Evolutionary conservation across 2,797 vertebrate genomes (phyloP).

Genomic region (Falco columbarius): DNA sequence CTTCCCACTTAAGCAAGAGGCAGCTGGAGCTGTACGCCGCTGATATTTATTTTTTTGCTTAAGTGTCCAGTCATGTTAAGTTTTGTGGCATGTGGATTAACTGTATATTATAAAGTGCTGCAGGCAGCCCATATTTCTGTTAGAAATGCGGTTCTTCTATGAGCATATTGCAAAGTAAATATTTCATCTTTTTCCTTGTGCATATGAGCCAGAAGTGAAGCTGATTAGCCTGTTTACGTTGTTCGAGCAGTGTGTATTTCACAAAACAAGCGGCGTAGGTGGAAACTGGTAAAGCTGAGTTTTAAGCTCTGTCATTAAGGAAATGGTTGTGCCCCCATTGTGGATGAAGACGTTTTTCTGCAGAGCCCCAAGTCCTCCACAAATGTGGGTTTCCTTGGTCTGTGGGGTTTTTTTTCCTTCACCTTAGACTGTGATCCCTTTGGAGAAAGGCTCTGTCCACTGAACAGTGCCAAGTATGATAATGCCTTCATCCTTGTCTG

Average conservation of each 20-base stretch:
- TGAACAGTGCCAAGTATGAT: not conserved
- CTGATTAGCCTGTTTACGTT: not conserved
- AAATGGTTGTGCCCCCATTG: not conserved
- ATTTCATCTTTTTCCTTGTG: not conserved
- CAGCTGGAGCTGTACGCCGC: not conserved
- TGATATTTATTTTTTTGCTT: not conserved
- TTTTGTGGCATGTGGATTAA: not conserved
- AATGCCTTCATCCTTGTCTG: not conserved
- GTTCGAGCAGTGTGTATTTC: not conserved
- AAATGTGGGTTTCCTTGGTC: not conserved
- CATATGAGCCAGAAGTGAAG: not conserved
- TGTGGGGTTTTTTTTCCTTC: not conserved
- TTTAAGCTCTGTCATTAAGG: rapidly evolving
- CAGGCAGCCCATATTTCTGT: not conserved
- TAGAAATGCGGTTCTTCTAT: not conserved
- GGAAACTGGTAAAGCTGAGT: not conserved
- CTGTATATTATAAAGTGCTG: not conserved
- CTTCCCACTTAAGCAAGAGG: not conserved
- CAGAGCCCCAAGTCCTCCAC: not conserved
- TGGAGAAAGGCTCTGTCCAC: not conserved
- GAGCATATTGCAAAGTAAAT: not conserved
- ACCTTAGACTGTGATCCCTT: not conserved
- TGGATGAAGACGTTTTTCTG: not conserved
- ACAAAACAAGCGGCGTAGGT: not conserved
- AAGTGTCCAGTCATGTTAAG: not conserved